These are phyloP conservation scores for Sipunculus nudus DNA, from an alignment of 2,888 invertebrate genomes.

Conservation along the genomic window DNA sequence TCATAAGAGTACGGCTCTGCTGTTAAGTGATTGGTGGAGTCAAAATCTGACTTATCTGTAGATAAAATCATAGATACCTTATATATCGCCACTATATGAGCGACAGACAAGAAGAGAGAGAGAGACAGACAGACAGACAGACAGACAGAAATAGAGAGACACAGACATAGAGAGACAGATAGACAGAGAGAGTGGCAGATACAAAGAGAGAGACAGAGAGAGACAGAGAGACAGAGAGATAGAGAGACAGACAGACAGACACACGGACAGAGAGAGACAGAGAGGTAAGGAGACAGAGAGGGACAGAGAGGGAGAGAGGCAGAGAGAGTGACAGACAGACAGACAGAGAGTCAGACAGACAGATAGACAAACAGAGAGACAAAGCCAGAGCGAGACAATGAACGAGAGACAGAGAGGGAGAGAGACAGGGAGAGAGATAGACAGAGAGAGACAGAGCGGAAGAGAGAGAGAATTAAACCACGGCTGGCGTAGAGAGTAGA, in stretches of 20 bases:
- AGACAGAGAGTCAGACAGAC: not conserved
- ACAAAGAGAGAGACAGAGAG: conserved; percentile 8
- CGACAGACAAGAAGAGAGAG: not conserved
- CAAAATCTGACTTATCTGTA: no score
- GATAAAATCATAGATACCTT: no score
- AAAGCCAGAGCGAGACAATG: not conserved
- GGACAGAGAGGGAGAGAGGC: not conserved
- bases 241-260: not conserved
- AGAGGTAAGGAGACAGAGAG: conserved; percentile 4
- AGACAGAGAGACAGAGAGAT: conserved; percentile 4
- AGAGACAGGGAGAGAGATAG: not conserved
- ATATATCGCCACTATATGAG: no score
- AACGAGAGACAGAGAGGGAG: not conserved
- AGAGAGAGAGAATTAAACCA: no score
- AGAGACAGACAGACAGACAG: conserved; percentile 5
- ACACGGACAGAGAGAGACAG: conserved; percentile 6
- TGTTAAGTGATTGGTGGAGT: no score
- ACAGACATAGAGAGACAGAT: conserved; percentile 6
- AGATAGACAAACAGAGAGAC: not conserved
- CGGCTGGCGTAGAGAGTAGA: no score
- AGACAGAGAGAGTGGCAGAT: conserved; percentile 10
- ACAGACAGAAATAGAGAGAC: not conserved
- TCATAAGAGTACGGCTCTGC: no score
- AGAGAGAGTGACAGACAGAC: conserved; percentile 4
- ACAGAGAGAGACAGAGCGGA: not conserved